Evolutionary conservation across 2,113 vertebrate genomes (phyloP).

Genomic region (Limnothrissa miodon): DNA sequence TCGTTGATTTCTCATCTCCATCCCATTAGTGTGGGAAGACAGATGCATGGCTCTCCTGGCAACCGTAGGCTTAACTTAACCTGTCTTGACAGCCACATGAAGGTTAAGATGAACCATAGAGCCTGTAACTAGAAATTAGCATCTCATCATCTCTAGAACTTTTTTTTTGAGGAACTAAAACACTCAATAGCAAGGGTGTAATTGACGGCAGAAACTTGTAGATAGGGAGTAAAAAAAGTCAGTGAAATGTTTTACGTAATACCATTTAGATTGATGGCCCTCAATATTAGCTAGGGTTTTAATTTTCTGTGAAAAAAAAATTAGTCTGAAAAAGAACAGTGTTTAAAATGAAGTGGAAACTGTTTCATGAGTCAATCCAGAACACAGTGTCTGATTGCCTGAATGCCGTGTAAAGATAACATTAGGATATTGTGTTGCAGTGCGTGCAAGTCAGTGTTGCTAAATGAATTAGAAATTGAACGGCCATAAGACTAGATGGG

Average conservation of each 20-base stretch:
- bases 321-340: no score
- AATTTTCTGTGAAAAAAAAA: neutral
- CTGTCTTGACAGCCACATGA: constrained; percentile 31
- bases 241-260: no score
- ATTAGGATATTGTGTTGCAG: neutral
- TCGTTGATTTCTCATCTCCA: constrained; percentile 47
- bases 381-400: neutral
- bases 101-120: constrained; percentile 33
- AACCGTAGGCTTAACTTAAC: constrained; percentile 15
- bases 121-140: constrained; percentile 17
- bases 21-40: constrained; percentile 35
- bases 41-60: constrained; percentile 20
- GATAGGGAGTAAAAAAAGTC: no score
- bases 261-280: neutral
- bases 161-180: neutral
- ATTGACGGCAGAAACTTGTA: no score
- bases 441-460: neutral
- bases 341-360: neutral
- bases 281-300: neutral
- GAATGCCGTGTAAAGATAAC: neutral
- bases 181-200: neutral
- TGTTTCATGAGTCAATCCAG: neutral
- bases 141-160: neutral
- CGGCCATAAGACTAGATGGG: neutral
- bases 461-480: neutral